Percentiles rank a stretch among this genome's conserved stretches.
phyloP scores from a whole-genome alignment of 2,797 vertebrate species.

The Leptoclinus maculatus region DNA sequence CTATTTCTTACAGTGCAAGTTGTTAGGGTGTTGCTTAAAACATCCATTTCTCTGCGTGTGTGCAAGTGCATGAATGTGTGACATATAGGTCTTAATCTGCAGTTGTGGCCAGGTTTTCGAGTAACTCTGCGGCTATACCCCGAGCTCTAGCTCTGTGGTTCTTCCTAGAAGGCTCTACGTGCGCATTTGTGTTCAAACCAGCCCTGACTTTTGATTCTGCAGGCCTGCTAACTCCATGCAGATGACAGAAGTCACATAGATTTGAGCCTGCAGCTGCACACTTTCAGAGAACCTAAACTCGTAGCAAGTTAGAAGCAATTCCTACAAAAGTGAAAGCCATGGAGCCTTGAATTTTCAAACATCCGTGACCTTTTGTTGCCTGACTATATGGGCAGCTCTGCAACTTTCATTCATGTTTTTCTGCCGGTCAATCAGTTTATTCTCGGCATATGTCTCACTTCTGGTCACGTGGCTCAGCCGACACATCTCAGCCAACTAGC shows the following conservation, averaged over 20 bases:
- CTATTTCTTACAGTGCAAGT: not conserved
- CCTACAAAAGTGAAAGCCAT: not conserved
- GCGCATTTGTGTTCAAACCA: constrained; percentile 20
- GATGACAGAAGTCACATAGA: constrained; percentile 21
- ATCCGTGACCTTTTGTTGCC: constrained; percentile 5
- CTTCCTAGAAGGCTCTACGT: constrained; percentile 83
- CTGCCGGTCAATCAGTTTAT: constrained; percentile 42
- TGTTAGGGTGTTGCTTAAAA: constrained; percentile 6
- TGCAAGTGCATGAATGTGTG: constrained; percentile 25
- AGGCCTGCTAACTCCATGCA: constrained; percentile 43
- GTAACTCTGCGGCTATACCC: constrained; percentile 79
- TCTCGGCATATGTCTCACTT: constrained; percentile 61
- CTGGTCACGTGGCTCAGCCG: constrained; percentile 70
- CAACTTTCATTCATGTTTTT: constrained; percentile 69
- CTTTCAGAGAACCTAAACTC: not conserved
- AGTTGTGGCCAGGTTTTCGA: constrained; percentile 78
- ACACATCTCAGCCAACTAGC: constrained; percentile 66
- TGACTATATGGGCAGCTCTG: constrained; percentile 1
- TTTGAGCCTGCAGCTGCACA: constrained; percentile 34
- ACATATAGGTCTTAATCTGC: constrained; percentile 55
- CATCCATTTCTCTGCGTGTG: constrained; percentile 31
- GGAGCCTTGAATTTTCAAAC: not conserved
- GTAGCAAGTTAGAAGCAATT: not conserved
- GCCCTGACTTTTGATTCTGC: constrained; percentile 45
- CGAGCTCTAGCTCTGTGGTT: constrained; percentile 79